Base-by-base conservation (phyloP, 2,888 invertebrate genomes). In the Plagodis dolabraria region DNA sequence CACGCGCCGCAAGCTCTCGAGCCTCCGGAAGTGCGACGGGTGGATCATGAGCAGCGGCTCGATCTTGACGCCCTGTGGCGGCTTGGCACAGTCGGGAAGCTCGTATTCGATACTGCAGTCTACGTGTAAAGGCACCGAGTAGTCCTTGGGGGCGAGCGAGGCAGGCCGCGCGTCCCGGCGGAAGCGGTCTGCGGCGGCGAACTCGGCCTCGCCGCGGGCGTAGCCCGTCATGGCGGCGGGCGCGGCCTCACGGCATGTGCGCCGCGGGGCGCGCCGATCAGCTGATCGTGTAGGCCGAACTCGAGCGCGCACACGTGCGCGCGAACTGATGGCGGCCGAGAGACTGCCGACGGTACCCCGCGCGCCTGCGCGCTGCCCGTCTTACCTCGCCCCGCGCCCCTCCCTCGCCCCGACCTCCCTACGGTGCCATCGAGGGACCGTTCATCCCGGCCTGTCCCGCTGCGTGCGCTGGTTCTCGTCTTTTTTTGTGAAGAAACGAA, bases 61-160 rank as follows among this genome's bases (percentile, higher is more conserved):
- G 82, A 96, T 95, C 83, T 96, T 93, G 84, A 95, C 96, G 69
- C 96, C 96, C 82, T 96, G 96, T 75, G 97, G 97, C 75, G 97
- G 97, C 92, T 97, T 97, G 74, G 97, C 96, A 92, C 96, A 96
- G 87, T 97, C 97, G 80, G 97, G 97, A 87, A 97, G 93, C 93
- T 97, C 97, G 94, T 97, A 97, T 92, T 97, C 97, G 79, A 97
- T 97, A 93, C 97, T 97, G 93, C 97, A 97, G 91, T 97, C 97
- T 86, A 97, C 97, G 93, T 97, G 97, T 85, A 97, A 94, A 80
- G 97, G 97, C 89, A 96, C 95, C 86, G 95, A 95, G 93, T 96
- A 97, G 89, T 97, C 97, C 93, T 96, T 97, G 86, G 94, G 94
- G 76, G 93, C 92, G 76, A 91, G 87, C 82, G 88, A 86, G 80